phyloP scores from a whole-genome alignment of 2,113 vertebrate genomes.

The Peucedramus taeniatus region DNA sequence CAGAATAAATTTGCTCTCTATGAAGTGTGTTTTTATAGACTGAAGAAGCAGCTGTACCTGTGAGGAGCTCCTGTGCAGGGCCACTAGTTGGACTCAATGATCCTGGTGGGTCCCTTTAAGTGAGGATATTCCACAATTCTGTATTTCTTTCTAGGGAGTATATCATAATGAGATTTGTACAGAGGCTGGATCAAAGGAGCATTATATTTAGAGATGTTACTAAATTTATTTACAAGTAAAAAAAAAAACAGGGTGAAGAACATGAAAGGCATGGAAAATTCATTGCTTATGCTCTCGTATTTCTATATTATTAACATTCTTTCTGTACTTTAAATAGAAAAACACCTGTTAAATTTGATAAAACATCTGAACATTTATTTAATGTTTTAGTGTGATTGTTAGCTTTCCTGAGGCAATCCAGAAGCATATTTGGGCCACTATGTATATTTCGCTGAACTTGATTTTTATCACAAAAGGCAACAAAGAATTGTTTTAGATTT shows the following conservation, averaged over 20 bases:
- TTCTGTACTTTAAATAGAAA: background rate
- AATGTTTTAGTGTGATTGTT: background rate
- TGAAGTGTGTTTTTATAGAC: background rate
- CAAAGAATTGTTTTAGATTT: background rate
- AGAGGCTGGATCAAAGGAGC: background rate
- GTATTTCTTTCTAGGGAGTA: background rate
- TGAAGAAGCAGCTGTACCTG: background rate
- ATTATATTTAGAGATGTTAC: background rate
- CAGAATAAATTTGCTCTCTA: background rate
- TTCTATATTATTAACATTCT: background rate
- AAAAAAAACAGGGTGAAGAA: background rate
- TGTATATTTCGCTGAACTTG: background rate
- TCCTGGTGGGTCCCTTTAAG: background rate
- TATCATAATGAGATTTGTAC: background rate
- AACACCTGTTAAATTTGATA: background rate
- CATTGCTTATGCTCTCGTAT: background rate
- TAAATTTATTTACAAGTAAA: background rate
- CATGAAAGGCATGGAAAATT: background rate
- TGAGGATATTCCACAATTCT: background rate
- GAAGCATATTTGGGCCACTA: background rate
- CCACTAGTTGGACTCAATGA: rapidly evolving
- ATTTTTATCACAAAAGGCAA: background rate
- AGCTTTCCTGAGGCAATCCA: background rate
- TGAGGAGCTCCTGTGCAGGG: background rate
- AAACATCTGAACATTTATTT: background rate